Conservation (phyloP, 2,888 invertebrate genomes). For the Hydroisotoma schaefferi region DNA sequence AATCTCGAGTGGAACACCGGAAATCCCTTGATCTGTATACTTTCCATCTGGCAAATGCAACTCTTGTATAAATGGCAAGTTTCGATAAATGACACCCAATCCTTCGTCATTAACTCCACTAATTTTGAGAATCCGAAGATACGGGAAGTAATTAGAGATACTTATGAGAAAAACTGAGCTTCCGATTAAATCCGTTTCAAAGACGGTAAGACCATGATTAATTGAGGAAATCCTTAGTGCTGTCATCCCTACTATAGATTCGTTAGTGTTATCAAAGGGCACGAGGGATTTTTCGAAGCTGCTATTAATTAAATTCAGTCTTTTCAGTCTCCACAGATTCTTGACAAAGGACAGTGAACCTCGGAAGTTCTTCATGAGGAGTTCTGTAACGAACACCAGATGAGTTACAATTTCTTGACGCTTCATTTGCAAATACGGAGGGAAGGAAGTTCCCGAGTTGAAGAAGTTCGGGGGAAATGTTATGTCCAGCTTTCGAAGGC, state of each 20-base stretch:
- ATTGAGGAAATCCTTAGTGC: conserved; percentile 5
- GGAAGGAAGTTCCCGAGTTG: conserved; percentile 14
- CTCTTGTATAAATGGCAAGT: conserved; percentile 36
- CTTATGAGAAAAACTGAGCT: conserved; percentile 11
- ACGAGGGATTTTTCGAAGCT: conserved; percentile 1
- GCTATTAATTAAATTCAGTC: conserved; percentile 6
- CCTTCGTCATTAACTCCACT: conserved; percentile 37
- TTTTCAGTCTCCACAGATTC: conserved; percentile 20
- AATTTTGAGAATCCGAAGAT: conserved; percentile 28
- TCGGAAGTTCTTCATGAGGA: conserved; percentile 28
- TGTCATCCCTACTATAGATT: too few species aligned
- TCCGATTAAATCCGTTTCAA: conserved; percentile 12
- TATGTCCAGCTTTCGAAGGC: conserved; percentile 20
- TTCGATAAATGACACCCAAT: conserved; percentile 39
- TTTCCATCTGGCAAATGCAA: conserved; percentile 25
- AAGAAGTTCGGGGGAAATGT: conserved; percentile 27
- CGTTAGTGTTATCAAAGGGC: background rate
- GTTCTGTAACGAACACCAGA: conserved; percentile 6
- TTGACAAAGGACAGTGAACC: conserved; percentile 30
- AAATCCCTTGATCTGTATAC: conserved; percentile 36
- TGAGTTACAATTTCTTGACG: conserved; percentile 22
- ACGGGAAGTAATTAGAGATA: conserved; percentile 36
- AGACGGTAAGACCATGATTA: conserved; percentile 19
- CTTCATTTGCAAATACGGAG: conserved; percentile 13
- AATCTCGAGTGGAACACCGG: conserved; percentile 41